phyloP scores from a whole-genome alignment of 23 tunicate species.

The Phallusia fumigata region DNA sequence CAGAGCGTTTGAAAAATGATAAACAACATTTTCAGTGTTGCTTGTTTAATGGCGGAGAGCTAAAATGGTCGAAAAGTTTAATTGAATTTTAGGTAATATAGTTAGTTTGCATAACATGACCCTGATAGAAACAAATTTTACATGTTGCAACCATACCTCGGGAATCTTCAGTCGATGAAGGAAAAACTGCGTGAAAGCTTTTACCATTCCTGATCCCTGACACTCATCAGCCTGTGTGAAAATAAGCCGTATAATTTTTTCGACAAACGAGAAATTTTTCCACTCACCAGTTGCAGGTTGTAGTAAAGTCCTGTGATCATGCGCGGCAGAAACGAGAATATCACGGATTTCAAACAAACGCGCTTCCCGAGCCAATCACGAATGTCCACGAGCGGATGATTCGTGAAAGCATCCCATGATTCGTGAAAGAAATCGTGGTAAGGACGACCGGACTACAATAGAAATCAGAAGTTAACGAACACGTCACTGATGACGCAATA shows the following conservation, averaged over 20 bases:
- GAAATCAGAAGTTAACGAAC: no score
- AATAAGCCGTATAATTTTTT: not conserved
- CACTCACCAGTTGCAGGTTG: slow-evolving; percentile 53
- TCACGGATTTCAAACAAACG: slow-evolving; percentile 50
- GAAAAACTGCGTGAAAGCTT: slow-evolving; percentile 73
- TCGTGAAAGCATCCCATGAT: slow-evolving; percentile 64
- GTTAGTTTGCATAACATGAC: no score
- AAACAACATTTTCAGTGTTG: no score
- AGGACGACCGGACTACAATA: slow-evolving; percentile 17
- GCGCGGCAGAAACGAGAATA: slow-evolving; percentile 65
- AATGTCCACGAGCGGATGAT: slow-evolving; percentile 43
- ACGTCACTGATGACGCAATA: no score
- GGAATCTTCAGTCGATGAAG: slow-evolving; percentile 59
- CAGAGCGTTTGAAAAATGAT: no score
- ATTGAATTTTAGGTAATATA: no score
- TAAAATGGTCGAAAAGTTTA: no score
- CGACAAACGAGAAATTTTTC: not conserved
- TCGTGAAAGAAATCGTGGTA: slow-evolving; percentile 48
- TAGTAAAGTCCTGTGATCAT: slow-evolving; percentile 68
- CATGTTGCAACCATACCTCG: not conserved
- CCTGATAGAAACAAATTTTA: no score
- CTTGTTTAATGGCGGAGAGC: no score
- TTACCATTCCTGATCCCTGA: slow-evolving; percentile 65
- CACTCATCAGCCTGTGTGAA: slow-evolving; percentile 54
- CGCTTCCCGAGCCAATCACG: slow-evolving; percentile 49